Evolutionary conservation across 2,888 invertebrate genomes (phyloP), one percentile per base, ranked within the genome.

Genomic region (Drosophila colorata): DNA sequence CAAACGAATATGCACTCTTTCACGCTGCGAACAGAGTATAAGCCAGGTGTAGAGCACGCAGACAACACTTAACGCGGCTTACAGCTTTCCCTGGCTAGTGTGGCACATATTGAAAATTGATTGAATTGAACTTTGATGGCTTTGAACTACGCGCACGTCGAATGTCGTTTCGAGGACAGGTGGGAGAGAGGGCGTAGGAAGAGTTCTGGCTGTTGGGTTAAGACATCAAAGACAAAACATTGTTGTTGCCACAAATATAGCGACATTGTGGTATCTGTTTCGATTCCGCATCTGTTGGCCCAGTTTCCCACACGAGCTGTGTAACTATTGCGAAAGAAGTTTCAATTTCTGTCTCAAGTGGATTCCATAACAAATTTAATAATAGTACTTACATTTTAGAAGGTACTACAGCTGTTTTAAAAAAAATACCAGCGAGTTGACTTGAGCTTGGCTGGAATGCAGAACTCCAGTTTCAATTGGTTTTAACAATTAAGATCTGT

Each of bases 121-220:
- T 85, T 85, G 88, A 88, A 86, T 88, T 86, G 84, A 80, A 83
- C 84, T 83, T 86, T 86, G 76, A 83, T 53, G 88, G 66, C 87
- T 88, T 86, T 80, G 80, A 88, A 82, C 80, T 78, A 73, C 65
- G 23, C 43, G 31, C 28, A 33, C 14, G 44, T 33, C 67, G 52
- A 66, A 65, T 33, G 40, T 33, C 66, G 51, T 46, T 69, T 28
- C 37, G 4, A 2, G 41, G 20, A 18, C 51, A 18, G 38, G 6
- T 4, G 33, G 33, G 8, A 8, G 2, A 5, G 9, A 28, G 9
- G 28, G 28, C 8, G 8, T 0, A 2, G 2, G 28, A 9, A 0
- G 8, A 31, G 11, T 2, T 4, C 11, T 11, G 4, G 13, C 33
- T 33, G 8, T 13, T 33, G 49, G 44, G 48, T 55, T 46, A 61